A percentile compares a stretch with the other conserved stretches of the same genome.
Evolutionary conservation across 2,888 invertebrate species (phyloP).

Genomic region (Cataglyphis altisquamis): DNA sequence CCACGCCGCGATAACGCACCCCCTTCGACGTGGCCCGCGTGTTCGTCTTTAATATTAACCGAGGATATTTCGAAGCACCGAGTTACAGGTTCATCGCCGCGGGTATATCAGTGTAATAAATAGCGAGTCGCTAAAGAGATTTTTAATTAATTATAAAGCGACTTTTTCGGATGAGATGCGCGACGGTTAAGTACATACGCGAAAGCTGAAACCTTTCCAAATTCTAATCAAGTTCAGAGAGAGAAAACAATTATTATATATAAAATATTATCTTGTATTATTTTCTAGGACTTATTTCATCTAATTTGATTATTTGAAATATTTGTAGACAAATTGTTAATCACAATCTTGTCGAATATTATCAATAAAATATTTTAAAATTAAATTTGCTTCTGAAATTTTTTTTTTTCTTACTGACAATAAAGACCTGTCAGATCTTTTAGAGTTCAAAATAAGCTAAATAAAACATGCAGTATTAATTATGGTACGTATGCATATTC

Average conservation of each 20-base stretch:
- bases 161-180: neutral
- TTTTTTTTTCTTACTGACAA: neutral
- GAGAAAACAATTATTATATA: neutral
- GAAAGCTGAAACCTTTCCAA: neutral
- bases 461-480: neutral
- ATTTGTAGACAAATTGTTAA: neutral
- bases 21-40: slow-evolving; percentile 5
- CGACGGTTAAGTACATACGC: neutral
- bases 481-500: neutral
- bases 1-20: slow-evolving; percentile 3
- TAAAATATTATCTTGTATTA: neutral
- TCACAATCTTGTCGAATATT: neutral
- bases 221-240: neutral
- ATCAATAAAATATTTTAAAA: neutral
- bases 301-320: neutral
- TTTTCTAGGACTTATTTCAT: neutral
- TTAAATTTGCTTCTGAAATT: neutral
- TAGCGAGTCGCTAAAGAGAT: neutral
- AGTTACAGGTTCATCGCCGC: slow-evolving; percentile 38
- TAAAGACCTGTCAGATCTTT: neutral
- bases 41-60: slow-evolving; percentile 31
- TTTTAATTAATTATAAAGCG: neutral
- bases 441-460: neutral
- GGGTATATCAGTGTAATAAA: neutral
- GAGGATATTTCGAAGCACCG: slow-evolving; percentile 30